Evolutionary conservation across 1,140 invertebrate species (phyloP).

Genomic region (Oppia nitens): DNA sequence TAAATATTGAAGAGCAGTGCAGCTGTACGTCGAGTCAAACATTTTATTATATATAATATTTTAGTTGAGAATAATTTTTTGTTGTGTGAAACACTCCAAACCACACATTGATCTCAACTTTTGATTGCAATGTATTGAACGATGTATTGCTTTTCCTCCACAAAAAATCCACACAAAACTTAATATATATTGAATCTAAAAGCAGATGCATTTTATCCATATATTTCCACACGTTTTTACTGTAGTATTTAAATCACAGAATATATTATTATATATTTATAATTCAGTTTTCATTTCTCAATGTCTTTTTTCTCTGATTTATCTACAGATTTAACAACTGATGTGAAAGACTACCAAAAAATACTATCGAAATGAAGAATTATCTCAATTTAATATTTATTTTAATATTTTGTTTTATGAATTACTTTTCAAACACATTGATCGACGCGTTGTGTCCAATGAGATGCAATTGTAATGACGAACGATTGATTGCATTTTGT

Average conservation of each 20-base stretch:
- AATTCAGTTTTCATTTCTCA: too few relatives aligned
- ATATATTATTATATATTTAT: background rate
- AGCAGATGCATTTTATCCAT: background rate
- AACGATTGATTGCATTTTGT: constrained; percentile 67
- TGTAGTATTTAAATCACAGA: background rate
- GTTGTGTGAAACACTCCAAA: too few relatives aligned
- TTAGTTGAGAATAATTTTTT: too few relatives aligned
- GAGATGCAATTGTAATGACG: constrained; percentile 66
- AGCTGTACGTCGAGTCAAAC: background rate
- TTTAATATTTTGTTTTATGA: constrained; percentile 7
- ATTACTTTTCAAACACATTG: background rate
- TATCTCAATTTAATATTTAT: background rate
- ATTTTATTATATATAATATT: background rate
- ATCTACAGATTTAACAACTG: too few relatives aligned
- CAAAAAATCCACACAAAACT: background rate
- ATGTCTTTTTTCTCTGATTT: background rate
- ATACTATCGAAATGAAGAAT: background rate
- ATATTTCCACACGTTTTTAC: background rate
- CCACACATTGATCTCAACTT: too few relatives aligned
- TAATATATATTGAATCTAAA: background rate
- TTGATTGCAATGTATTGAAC: too few relatives aligned
- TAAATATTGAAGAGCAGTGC: background rate
- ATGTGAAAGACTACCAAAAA: too few relatives aligned
- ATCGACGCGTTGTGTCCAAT: constrained; percentile 37
- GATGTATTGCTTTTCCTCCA: too few relatives aligned